phyloP scores from a whole-genome alignment of 2,888 invertebrate genomes.

The Orthosia gracilis region DNA sequence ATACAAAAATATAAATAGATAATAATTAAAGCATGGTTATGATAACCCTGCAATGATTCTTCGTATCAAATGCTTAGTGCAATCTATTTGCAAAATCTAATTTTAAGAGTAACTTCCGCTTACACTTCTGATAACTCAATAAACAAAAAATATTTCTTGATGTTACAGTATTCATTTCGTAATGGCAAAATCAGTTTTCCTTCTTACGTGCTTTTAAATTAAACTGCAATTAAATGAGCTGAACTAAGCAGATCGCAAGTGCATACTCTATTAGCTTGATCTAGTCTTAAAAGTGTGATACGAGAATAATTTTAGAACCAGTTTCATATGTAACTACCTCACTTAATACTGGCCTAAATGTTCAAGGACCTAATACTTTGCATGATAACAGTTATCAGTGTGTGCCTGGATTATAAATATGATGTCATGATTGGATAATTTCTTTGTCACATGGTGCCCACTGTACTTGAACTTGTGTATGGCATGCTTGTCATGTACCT shows the following conservation, averaged over 20 bases:
- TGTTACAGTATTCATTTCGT: not conserved
- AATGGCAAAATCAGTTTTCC: constrained; percentile 4
- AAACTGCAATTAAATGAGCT: constrained; percentile 23
- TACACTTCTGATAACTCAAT: not conserved
- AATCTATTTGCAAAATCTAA: constrained; percentile 3
- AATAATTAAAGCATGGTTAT: not conserved
- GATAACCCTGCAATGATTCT: not conserved
- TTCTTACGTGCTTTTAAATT: not conserved
- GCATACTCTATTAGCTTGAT: constrained; percentile 40
- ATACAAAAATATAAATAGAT: not conserved
- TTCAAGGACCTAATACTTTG: constrained; percentile 59
- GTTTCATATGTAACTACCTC: constrained; percentile 43
- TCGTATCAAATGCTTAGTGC: constrained; percentile 9
- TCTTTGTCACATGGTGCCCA: not conserved
- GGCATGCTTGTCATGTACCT: not conserved
- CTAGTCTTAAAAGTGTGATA: constrained; percentile 24
- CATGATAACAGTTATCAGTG: constrained; percentile 57
- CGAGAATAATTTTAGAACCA: constrained; percentile 59
- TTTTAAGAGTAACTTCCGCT: not conserved
- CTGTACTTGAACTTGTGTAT: not conserved
- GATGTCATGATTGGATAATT: constrained; percentile 49
- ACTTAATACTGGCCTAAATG: constrained; percentile 58
- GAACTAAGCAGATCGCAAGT: constrained; percentile 36
- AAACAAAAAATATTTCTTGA: constrained; percentile 9
- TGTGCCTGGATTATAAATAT: constrained; percentile 43